Evolutionary conservation across 2,113 vertebrate species (phyloP).

Genomic region (Tragelaphus scriptus): DNA sequence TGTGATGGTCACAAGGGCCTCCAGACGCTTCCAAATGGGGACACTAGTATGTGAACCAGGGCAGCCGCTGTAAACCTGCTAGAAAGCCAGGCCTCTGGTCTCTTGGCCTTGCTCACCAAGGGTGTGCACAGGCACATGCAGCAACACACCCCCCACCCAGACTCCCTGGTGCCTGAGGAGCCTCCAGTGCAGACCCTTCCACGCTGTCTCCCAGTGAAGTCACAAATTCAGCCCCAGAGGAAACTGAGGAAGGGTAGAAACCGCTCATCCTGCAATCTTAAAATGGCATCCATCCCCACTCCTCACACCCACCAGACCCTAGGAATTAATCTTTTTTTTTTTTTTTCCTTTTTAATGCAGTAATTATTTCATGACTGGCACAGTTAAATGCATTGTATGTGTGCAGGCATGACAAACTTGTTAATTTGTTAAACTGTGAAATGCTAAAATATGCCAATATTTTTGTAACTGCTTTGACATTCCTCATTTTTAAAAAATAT

Average conservation of each 20-base stretch:
- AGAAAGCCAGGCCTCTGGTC: neutral
- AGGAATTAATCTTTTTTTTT: neutral
- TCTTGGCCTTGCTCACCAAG: neutral
- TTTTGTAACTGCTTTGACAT: neutral
- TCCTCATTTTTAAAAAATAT: neutral
- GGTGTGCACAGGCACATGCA: rapidly evolving
- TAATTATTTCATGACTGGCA: neutral
- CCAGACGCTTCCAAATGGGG: neutral
- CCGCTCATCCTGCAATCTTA: neutral
- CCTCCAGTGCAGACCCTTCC: neutral
- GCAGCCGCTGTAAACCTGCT: neutral
- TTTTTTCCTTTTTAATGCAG: neutral
- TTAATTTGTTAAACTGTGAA: neutral
- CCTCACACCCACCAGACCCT: neutral
- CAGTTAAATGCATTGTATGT: neutral
- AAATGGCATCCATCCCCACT: neutral
- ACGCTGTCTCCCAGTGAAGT: neutral
- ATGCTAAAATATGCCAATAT: neutral
- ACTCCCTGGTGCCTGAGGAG: neutral
- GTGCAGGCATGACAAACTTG: neutral
- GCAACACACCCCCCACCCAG: rapidly evolving
- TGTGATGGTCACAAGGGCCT: neutral
- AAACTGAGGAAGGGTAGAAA: neutral
- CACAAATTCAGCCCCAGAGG: neutral
- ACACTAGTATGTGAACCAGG: neutral